Percentiles rank a stretch among this genome's conserved stretches.
These are phyloP conservation scores for Caenorhabditis panamensis DNA, from an alignment of 2,888 invertebrate species.

Conservation along the genomic window DNA sequence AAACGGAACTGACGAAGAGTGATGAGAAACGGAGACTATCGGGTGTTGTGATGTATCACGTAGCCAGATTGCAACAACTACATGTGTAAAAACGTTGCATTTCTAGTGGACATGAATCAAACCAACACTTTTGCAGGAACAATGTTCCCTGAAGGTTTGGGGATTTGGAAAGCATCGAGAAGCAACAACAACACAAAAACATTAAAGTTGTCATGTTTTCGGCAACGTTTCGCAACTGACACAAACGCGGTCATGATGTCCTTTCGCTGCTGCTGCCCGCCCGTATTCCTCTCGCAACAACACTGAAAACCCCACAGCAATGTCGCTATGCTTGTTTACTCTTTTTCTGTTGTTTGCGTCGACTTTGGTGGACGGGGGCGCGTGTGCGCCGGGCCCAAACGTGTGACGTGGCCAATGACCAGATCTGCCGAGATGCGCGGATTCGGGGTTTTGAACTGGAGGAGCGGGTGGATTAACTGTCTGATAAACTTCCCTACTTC, in stretches of 20 bases:
- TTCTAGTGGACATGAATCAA: too few species aligned
- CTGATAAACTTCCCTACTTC: too few species aligned
- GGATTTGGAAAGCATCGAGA: too few species aligned
- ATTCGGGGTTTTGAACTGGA: not conserved
- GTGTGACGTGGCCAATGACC: not conserved
- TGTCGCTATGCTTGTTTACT: not conserved
- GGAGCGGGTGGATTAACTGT: too few species aligned
- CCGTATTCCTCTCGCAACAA: not conserved
- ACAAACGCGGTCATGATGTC: not conserved
- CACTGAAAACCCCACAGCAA: not conserved
- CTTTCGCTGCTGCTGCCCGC: too few species aligned
- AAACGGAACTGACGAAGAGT: not conserved
- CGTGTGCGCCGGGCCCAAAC: not conserved
- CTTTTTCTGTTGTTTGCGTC: conserved; percentile 1
- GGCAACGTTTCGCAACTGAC: not conserved
- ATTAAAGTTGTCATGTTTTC: not conserved
- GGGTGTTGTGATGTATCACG: not conserved
- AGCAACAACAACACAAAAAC: not conserved
- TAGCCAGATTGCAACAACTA: too few species aligned
- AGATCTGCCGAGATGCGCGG: not conserved
- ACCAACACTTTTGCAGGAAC: too few species aligned
- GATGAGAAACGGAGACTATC: not conserved
- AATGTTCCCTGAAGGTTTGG: too few species aligned
- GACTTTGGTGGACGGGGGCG: not conserved
- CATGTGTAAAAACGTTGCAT: too few species aligned